Evolutionary conservation across 2,888 invertebrate species (phyloP).

Genomic region (Antheraea assamensis): DNA sequence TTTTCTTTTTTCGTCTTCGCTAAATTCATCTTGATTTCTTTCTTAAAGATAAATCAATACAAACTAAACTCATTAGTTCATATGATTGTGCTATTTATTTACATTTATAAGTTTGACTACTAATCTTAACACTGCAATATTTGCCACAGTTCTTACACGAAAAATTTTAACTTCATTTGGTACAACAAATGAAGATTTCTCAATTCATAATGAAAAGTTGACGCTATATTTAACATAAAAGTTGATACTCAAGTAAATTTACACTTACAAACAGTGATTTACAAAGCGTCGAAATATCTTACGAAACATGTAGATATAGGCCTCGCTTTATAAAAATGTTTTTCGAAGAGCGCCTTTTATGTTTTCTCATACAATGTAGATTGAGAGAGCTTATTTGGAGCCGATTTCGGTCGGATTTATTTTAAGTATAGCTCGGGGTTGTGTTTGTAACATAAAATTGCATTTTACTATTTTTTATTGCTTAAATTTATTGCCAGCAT

Average conservation of each 20-base stretch:
- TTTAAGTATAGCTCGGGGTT: neutral
- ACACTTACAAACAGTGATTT: neutral
- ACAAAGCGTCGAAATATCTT: neutral
- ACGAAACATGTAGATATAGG: neutral
- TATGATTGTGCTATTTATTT: no score
- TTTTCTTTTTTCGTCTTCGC: neutral
- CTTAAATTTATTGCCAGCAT: neutral
- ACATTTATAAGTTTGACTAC: no score
- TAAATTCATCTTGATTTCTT: no score
- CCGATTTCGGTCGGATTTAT: conserved; percentile 6
- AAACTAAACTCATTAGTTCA: neutral
- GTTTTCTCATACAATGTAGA: conserved; percentile 7
- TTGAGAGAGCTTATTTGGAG: neutral
- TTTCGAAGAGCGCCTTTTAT: neutral
- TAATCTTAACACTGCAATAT: no score
- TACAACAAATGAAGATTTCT: neutral
- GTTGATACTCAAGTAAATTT: neutral
- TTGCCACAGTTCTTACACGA: no score
- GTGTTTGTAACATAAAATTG: neutral
- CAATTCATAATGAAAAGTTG: neutral
- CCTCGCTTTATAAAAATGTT: neutral
- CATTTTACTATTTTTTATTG: neutral
- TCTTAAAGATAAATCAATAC: no score
- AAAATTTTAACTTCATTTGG: neutral
- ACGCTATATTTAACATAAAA: neutral